Evolutionary conservation across 2,113 vertebrate genomes (phyloP).

Genomic region (Paratilapia polleni): DNA sequence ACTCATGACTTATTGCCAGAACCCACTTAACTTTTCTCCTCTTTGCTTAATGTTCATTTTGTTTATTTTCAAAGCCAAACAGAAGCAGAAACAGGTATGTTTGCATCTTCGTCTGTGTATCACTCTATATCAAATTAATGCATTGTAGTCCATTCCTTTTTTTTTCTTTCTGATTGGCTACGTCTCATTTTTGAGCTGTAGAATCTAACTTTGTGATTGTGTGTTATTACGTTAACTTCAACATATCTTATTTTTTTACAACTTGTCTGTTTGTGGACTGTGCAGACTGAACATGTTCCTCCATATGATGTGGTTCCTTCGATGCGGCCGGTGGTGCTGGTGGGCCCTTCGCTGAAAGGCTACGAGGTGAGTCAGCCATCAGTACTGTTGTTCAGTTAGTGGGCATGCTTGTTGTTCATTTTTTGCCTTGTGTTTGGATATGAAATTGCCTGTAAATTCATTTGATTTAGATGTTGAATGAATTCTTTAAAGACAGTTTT

Average conservation of each 20-base stretch:
- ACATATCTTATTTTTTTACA: neutral
- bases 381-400: neutral
- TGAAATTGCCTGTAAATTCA: rapidly evolving
- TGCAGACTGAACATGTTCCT: constrained; percentile 80
- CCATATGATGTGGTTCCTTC: constrained; percentile 84
- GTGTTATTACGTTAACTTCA: neutral
- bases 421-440: neutral
- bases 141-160: neutral
- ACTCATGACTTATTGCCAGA: neutral
- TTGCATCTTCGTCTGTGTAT: constrained; percentile 16
- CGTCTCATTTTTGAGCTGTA: neutral
- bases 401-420: too few relatives aligned
- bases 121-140: neutral
- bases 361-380: constrained; percentile 76
- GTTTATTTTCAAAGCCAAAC: constrained; percentile 81
- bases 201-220: neutral
- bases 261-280: constrained; percentile 25
- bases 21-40: neutral
- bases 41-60: constrained; percentile 52
- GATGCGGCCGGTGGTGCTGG: constrained; percentile 82
- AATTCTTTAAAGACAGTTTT: neutral
- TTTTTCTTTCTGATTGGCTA: too few relatives aligned
- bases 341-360: constrained; percentile 83
- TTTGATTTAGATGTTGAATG: neutral
- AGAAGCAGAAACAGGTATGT: constrained; percentile 86